Evolutionary conservation across 1,140 invertebrate species (phyloP).

Genomic region (Apis dorsata): DNA sequence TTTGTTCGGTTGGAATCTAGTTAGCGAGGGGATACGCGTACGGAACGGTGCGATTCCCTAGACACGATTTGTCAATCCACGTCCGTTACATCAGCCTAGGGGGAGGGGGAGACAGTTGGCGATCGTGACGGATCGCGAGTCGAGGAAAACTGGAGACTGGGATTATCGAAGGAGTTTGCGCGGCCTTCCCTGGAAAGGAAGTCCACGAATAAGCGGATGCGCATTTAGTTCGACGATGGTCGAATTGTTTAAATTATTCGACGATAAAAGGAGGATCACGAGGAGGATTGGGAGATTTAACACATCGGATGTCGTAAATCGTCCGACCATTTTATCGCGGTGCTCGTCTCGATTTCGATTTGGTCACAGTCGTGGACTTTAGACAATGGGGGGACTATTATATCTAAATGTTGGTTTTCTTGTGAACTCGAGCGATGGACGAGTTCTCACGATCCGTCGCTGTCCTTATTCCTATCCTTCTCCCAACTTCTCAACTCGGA

Average conservation of each 20-base stretch:
- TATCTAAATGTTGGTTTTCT: slow-evolving; percentile 55
- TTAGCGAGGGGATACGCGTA: slow-evolving; percentile 1
- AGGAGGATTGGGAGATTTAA: neutral
- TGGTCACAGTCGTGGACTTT: neutral
- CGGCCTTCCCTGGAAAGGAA: slow-evolving; percentile 49
- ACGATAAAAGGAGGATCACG: too few species aligned
- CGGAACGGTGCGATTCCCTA: slow-evolving; percentile 45
- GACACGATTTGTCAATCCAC: slow-evolving; percentile 61
- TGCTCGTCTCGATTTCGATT: neutral
- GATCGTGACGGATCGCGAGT: slow-evolving; percentile 53
- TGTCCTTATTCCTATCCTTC: slow-evolving; percentile 10
- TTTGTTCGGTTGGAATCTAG: neutral
- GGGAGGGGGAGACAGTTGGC: slow-evolving; percentile 45
- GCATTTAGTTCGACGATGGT: too few species aligned
- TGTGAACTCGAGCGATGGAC: slow-evolving; percentile 24
- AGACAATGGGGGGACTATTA: slow-evolving; percentile 39
- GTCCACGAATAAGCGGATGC: neutral
- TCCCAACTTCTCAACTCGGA: neutral
- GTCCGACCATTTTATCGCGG: too few species aligned
- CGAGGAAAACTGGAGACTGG: slow-evolving; percentile 29
- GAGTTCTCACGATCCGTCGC: slow-evolving; percentile 46
- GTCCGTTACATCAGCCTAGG: slow-evolving; percentile 45
- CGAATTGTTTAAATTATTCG: too few species aligned
- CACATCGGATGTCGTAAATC: too few species aligned
- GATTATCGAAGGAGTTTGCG: slow-evolving; percentile 47